Base-by-base conservation (phyloP, 2,888 invertebrate genomes). In the Macrosoma leucophasiata region DNA sequence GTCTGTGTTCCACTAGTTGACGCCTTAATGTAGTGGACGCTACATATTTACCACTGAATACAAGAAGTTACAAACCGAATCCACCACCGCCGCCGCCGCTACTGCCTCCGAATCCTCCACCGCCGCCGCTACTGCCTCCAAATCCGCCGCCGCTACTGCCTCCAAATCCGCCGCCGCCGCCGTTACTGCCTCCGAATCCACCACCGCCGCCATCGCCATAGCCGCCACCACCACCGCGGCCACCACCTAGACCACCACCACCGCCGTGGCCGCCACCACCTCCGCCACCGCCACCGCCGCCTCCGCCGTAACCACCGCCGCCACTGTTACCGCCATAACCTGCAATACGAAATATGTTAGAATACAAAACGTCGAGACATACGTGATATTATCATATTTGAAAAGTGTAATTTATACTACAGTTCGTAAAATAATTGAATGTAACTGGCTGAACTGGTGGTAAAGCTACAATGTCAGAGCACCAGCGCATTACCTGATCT, bases 71-170 rank as follows among this genome's bases (percentile, higher is more conserved):
- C 5, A 24, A 14, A 2, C 5, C 9, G 11, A 39, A 20, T 9
- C 50, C 41, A 2, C 41, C 30, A 9, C 29, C 21, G 12, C 46
- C 38, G 4, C 42, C 39, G 3, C 39, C 29, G 5, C 48, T 41
- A 1, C 39, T 39, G 1, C 48, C 35, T 2, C 46, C 36, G 7
- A 43, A 42, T 1, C 42, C 18, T 6, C 37, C 33, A 20, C 36
- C 45, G 7, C 31, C 25, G 2, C 48, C 27, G 32, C 55, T 32
- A 29, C 52, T 17, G 3, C 57, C 39, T 12, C 45, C 47, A 5
- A 43, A 38, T 6, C 47, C 41, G n/a, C 44, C 33, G 1, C 47
- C 46, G 3, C 51, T 43, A 32, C 59, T 33, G 41, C 67, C 43
- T 26, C 48, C 28, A 23, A 40, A 47, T 15, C 59, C 55, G 10